Conservation (phyloP, 1,140 invertebrate species). For the Melipona quadrifasciata region DNA sequence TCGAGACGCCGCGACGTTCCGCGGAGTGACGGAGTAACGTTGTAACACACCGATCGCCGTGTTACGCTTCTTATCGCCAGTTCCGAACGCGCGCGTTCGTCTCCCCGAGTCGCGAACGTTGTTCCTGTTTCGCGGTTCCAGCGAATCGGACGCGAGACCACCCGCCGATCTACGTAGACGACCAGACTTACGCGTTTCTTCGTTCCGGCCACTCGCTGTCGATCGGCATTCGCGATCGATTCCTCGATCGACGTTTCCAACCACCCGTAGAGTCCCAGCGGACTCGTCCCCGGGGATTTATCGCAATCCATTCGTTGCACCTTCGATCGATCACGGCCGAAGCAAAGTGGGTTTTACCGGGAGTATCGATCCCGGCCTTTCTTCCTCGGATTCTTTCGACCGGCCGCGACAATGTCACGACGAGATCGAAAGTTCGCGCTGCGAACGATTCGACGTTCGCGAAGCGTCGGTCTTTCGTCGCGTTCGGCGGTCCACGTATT, state of each 20-base stretch:
- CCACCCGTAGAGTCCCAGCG: constrained; percentile 27
- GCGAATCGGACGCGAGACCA: constrained; percentile 48
- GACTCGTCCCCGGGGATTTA: constrained; percentile 40
- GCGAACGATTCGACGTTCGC: not conserved
- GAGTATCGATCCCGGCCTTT: not conserved
- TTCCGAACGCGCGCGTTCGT: not conserved
- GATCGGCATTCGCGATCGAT: constrained; percentile 55
- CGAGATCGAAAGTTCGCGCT: not conserved
- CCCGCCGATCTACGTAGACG: constrained; percentile 42
- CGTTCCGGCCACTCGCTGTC: constrained; percentile 26
- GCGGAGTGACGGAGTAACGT: not conserved
- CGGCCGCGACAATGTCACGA: too few species aligned
- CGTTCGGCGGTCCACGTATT: not conserved
- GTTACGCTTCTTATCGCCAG: constrained; percentile 12
- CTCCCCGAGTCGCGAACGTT: constrained; percentile 18
- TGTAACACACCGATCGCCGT: not conserved
- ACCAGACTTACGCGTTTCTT: constrained; percentile 51
- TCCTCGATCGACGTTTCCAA: constrained; percentile 30
- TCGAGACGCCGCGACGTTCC: not conserved
- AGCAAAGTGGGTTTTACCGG: constrained; percentile 12
- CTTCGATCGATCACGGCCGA: constrained; percentile 32
- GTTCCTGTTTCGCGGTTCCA: constrained; percentile 21
- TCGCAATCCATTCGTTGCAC: constrained; percentile 24
- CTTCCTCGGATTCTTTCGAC: not conserved
- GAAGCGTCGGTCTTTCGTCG: not conserved